A percentile compares a stretch with the other conserved stretches of the same genome.
phyloP scores from a whole-genome alignment of 2,888 invertebrate genomes.

The Watsonalla binaria region DNA sequence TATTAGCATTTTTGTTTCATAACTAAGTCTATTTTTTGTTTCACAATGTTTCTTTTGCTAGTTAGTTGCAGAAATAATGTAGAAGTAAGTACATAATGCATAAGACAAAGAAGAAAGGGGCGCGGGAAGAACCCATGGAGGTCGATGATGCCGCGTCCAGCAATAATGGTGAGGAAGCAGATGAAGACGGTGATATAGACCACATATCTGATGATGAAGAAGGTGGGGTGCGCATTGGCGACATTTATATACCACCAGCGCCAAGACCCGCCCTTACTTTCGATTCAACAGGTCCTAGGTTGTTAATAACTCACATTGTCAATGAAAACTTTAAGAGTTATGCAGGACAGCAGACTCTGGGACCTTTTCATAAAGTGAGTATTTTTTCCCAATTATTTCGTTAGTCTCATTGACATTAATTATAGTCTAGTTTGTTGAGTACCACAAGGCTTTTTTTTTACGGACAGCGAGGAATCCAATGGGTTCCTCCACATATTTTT shows the following conservation, averaged over 20 bases:
- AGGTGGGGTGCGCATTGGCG: conserved; percentile 86
- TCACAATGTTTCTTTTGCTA: not conserved
- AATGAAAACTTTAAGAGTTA: conserved; percentile 99
- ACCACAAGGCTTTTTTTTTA: no score
- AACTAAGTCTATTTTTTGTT: not conserved
- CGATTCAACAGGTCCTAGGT: conserved; percentile 87
- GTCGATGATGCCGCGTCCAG: conserved; percentile 42
- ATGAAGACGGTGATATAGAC: conserved; percentile 48
- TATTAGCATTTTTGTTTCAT: not conserved
- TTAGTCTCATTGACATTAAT: no score
- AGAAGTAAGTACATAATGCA: conserved; percentile 32
- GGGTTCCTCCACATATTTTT: no score
- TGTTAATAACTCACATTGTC: conserved; percentile 94
- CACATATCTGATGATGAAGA: conserved; percentile 80
- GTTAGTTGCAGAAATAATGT: not conserved
- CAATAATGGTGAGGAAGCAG: conserved; percentile 21
- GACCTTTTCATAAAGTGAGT: conserved; percentile 96
- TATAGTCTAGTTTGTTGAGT: no score
- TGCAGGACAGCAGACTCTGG: conserved; percentile 88
- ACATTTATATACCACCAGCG: conserved; percentile 91
- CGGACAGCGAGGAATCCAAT: no score
- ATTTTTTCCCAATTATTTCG: not conserved
- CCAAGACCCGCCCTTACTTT: conserved; percentile 83
- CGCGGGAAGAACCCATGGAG: conserved; percentile 59
- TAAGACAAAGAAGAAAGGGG: conserved; percentile 44